phyloP scores from a whole-genome alignment of 2,888 invertebrate genomes.

The Agrochola macilenta region DNA sequence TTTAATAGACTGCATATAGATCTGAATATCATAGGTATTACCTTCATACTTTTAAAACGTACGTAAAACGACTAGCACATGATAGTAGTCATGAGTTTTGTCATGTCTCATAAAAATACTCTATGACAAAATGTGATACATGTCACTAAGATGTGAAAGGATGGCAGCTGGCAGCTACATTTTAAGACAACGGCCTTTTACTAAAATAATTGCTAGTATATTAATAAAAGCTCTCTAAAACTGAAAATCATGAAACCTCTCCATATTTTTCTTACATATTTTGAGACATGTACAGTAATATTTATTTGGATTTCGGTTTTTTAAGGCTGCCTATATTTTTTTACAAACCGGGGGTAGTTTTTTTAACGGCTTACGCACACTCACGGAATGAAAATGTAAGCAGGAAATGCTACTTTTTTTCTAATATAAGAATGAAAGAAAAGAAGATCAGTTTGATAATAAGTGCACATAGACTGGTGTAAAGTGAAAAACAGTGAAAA shows the following conservation, averaged over 20 bases:
- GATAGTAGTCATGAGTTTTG: background rate
- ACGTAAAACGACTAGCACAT: slow-evolving; percentile 16
- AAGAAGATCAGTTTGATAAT: background rate
- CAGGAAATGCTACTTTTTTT: too few relatives aligned
- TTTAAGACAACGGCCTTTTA: background rate
- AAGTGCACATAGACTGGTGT: background rate
- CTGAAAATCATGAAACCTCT: background rate
- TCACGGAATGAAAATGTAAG: background rate
- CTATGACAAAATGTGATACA: too few relatives aligned
- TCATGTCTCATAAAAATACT: background rate
- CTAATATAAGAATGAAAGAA: too few relatives aligned
- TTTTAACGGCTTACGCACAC: background rate
- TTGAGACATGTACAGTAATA: slow-evolving; percentile 16
- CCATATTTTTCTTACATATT: slow-evolving; percentile 15
- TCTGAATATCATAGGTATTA: slow-evolving; percentile 52
- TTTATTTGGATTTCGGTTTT: slow-evolving; percentile 10
- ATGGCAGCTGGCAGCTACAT: too few relatives aligned
- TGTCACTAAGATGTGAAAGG: background rate
- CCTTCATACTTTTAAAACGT: slow-evolving; percentile 17
- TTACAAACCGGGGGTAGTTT: background rate
- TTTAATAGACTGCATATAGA: slow-evolving; percentile 55
- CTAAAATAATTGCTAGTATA: slow-evolving; percentile 1
- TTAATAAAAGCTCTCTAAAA: slow-evolving; percentile 41
- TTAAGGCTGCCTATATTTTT: background rate
- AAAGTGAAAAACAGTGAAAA: too few relatives aligned